Evolutionary conservation across 2,797 vertebrate species (phyloP), one percentile per base, ranked within the genome.

Genomic region (Sparidentex hasta): DNA sequence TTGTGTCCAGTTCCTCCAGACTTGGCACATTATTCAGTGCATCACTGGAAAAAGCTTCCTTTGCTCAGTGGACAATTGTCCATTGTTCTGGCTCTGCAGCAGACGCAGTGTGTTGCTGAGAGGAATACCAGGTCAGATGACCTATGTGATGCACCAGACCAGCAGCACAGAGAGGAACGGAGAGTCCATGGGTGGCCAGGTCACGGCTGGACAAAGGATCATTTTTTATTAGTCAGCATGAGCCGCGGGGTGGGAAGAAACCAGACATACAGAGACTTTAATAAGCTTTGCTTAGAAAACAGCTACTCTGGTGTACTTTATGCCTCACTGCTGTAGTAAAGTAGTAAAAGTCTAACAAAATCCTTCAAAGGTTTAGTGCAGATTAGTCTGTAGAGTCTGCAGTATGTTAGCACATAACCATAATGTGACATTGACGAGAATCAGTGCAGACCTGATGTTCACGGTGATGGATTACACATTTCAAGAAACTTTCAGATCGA

Each of bases 11-110:
- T 85, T 81, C 76, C 75, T 86, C 66, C 50, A 65, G 67, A 80
- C 54, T 73, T 89, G 88, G 78, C 87, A 82, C 77, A 78, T 85
- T 88, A 75, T 87, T 90, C 81, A 61, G 69, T 55, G 21, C 38
- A 11, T 59, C 25, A 11, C 58, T 70, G 75, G 64, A 76, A 76
- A 82, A 89, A 78, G 78, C 83, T 77, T 75, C 52, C 83, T 67
- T 65, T 70, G 56, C 82, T 83, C 61, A 57, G 57, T 74, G 70
- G 80, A 90, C 90, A 82, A 73, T 89, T 78, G 80, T 78, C 72
- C 73, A 80, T 91, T 91, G 92, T 91, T 90, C 52, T 76, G 63
- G 21, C 69, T 82, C 78, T 70, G 80, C 47, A 3, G 71, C 11
- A 0, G 68, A 77, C 68, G 57, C 77, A 50, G 65, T 51, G 78